These are phyloP conservation scores for Philopedon plagiatum DNA, from an alignment of 2,888 invertebrate genomes.

Conservation along the genomic window DNA sequence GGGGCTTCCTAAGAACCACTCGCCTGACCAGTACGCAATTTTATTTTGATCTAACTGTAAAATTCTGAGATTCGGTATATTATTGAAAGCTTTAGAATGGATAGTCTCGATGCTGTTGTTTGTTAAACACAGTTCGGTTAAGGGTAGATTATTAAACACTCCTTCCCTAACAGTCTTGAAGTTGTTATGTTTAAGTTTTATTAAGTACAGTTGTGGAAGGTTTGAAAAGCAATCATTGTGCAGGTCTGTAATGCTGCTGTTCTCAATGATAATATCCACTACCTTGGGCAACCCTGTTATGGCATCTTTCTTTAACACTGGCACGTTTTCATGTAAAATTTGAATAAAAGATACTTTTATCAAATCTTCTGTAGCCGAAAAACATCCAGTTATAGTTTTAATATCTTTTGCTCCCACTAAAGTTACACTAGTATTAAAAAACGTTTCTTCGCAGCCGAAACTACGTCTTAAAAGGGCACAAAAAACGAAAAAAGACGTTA, in stretches of 20 bases:
- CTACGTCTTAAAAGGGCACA: constrained; percentile 5
- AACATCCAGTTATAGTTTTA: constrained; percentile 61
- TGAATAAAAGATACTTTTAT: constrained; percentile 62
- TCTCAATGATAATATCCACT: constrained; percentile 57
- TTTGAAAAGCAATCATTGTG: constrained; percentile 59
- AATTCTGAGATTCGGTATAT: constrained; percentile 58
- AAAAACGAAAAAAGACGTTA: constrained; percentile 22
- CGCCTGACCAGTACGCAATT: constrained; percentile 55
- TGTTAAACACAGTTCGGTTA: constrained; percentile 56
- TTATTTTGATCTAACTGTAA: constrained; percentile 59
- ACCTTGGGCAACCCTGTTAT: constrained; percentile 61
- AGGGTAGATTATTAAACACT: constrained; percentile 56
- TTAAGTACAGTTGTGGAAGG: constrained; percentile 55
- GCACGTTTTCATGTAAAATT: constrained; percentile 61
- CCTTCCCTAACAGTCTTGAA: constrained; percentile 55
- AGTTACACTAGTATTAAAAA: constrained; percentile 60
- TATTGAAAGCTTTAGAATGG: constrained; percentile 57
- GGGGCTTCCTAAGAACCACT: constrained; percentile 59
- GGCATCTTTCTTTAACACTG: constrained; percentile 60
- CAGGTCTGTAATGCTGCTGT: constrained; percentile 55
- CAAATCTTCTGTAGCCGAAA: constrained; percentile 58
- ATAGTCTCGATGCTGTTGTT: constrained; percentile 59
- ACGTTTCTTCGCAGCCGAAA: constrained; percentile 55
- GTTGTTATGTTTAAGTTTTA: constrained; percentile 57
- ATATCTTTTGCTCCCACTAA: constrained; percentile 60